Percentiles rank a stretch among this genome's conserved stretches.
Conservation (phyloP, 30 jellyfish, hydroid and myxozoan genomes). For the Turritopsis rubra region DNA sequence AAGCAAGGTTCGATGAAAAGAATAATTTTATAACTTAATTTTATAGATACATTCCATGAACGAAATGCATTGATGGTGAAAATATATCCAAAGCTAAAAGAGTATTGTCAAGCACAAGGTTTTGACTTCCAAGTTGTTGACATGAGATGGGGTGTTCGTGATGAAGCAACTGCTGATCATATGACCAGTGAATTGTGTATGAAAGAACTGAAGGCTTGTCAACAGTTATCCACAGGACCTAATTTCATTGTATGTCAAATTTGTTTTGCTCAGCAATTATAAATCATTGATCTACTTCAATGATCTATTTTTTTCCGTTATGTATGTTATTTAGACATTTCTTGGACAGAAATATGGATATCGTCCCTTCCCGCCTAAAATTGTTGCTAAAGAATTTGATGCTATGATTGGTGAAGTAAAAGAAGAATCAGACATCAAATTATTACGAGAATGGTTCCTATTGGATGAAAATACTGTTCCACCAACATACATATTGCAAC, state of each 20-base stretch:
- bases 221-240: constrained; percentile 81
- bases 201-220: constrained; percentile 78
- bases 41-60: constrained; percentile 71
- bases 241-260: constrained; percentile 76
- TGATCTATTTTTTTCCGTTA: too few relatives aligned
- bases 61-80: constrained; percentile 64
- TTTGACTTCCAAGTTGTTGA: constrained; percentile 92
- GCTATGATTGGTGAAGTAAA: constrained; percentile 37
- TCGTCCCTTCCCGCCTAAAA: constrained; percentile 91
- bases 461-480: constrained; percentile 69
- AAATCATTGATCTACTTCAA: too few relatives aligned
- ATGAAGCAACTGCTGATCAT: constrained; percentile 95
- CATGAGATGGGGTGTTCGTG: constrained; percentile 96
- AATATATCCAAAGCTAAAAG: constrained; percentile 75
- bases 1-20: too few relatives aligned
- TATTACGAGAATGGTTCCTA: constrained; percentile 54
- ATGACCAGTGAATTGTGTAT: constrained; percentile 83
- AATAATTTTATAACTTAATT: too few relatives aligned
- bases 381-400: constrained; percentile 54
- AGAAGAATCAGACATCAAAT: constrained; percentile 34
- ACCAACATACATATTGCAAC: constrained; percentile 54
- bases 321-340: constrained; percentile 18
- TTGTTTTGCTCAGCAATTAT: too few relatives aligned
- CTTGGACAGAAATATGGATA: constrained; percentile 27
- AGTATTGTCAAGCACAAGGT: constrained; percentile 82